Percentiles rank a stretch among this genome's conserved stretches.
Conservation (phyloP, 2,888 invertebrate species). For the Plusia festucae region DNA sequence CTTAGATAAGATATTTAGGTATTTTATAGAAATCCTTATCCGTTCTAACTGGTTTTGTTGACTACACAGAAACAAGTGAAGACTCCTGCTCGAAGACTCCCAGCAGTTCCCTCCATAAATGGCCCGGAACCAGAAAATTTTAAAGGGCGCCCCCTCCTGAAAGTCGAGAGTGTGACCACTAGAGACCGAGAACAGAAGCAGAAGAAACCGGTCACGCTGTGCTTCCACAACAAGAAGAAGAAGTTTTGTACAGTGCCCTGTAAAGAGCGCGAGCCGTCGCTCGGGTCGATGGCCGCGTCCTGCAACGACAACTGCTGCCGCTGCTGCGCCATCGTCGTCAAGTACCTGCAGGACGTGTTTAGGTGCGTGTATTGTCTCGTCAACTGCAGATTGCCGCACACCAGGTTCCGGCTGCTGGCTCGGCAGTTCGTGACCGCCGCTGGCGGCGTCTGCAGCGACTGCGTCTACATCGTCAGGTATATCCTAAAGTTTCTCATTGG, state of each 20-base stretch:
- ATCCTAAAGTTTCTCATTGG: not conserved
- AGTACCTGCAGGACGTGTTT: not conserved
- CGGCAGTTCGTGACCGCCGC: not conserved
- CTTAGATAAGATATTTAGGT: not conserved
- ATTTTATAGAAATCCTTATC: not conserved
- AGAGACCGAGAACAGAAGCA: not conserved
- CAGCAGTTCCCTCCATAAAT: not conserved
- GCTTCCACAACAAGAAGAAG: constrained; percentile 7
- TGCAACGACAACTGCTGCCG: not conserved
- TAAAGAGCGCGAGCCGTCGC: not conserved
- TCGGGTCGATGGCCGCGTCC: not conserved
- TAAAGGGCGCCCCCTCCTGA: not conserved
- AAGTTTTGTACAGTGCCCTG: not conserved
- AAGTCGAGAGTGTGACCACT: not conserved
- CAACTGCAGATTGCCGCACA: not conserved
- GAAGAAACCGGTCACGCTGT: not conserved
- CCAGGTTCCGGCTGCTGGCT: not conserved
- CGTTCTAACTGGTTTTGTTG: too few relatives aligned
- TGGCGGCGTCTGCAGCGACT: not conserved
- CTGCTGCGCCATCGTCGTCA: not conserved
- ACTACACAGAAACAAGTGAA: not conserved
- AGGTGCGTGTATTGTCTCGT: constrained; percentile 1
- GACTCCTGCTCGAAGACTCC: not conserved
- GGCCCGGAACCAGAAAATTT: not conserved
- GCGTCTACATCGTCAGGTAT: not conserved